Conservation (phyloP, 1,140 invertebrate species). For the Tetramorium parvispinum region DNA sequence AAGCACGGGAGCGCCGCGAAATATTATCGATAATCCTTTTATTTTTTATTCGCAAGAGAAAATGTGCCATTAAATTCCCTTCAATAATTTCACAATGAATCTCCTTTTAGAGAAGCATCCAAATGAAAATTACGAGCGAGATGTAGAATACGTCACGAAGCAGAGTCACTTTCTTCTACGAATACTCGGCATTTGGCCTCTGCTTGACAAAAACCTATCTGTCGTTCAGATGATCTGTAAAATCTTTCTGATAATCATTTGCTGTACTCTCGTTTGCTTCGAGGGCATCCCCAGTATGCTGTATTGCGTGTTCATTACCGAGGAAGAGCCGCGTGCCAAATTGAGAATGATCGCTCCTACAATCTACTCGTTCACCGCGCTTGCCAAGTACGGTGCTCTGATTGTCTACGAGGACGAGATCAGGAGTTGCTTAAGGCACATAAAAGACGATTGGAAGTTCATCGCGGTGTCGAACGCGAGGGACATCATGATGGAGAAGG, state of each 20-base stretch:
- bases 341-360: constrained; percentile 73
- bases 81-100: neutral
- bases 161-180: neutral
- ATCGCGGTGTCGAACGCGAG: neutral
- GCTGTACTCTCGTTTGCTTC: neutral
- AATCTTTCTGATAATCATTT: neutral
- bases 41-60: neutral
- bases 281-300: neutral
- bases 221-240: neutral
- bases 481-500: constrained; percentile 8
- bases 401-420: constrained; percentile 66
- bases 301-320: neutral
- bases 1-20: neutral
- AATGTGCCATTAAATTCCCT: neutral
- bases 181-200: constrained; percentile 16
- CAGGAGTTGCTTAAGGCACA: constrained; percentile 66
- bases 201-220: neutral
- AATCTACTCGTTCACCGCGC: constrained; percentile 72
- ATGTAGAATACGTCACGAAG: neutral
- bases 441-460: constrained; percentile 72
- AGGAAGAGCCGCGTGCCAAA: constrained; percentile 24
- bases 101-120: neutral
- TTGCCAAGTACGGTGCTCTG: constrained; percentile 73
- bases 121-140: neutral
- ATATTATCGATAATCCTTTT: neutral